A percentile compares a stretch with the other conserved stretches of the same genome.
phyloP scores from a whole-genome alignment of 1,140 invertebrate species.

The Drosophila seguyi region DNA sequence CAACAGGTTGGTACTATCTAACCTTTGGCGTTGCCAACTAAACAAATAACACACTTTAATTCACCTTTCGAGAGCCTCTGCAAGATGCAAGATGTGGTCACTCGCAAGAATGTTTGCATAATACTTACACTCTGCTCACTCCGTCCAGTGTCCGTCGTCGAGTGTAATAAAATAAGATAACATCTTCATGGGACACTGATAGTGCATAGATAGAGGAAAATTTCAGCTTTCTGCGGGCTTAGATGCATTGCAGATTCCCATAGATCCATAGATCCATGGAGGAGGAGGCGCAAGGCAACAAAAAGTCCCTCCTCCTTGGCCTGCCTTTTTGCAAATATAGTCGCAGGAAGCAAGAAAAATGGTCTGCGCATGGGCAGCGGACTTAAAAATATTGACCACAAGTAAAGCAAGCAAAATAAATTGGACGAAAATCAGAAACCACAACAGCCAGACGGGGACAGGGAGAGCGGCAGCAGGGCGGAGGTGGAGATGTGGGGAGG shows the following conservation, averaged over 20 bases:
- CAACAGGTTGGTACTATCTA: slow-evolving; percentile 2
- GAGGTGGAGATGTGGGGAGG: background rate
- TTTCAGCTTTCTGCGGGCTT: slow-evolving; percentile 38
- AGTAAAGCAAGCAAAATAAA: slow-evolving; percentile 53
- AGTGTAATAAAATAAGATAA: slow-evolving; percentile 49
- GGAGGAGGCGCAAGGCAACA: background rate
- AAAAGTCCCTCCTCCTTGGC: slow-evolving; percentile 10
- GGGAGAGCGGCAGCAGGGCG: background rate
- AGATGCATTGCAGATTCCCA: slow-evolving; percentile 42
- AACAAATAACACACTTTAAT: slow-evolving; percentile 36
- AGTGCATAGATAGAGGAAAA: slow-evolving; percentile 37
- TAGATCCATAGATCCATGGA: slow-evolving; percentile 22
- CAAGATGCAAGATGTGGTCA: slow-evolving; percentile 14
- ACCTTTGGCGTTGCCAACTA: slow-evolving; percentile 11
- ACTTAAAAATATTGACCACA: slow-evolving; percentile 52
- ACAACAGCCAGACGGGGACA: slow-evolving; percentile 12
- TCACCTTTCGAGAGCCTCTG: slow-evolving; percentile 1
- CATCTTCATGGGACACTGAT: slow-evolving; percentile 52
- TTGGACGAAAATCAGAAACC: slow-evolving; percentile 52
- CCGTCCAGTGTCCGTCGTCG: slow-evolving; percentile 1
- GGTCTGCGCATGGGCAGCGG: slow-evolving; percentile 33
- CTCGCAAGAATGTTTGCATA: slow-evolving; percentile 31
- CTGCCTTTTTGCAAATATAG: slow-evolving; percentile 29
- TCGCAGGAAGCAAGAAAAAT: slow-evolving; percentile 50
- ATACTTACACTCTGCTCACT: slow-evolving; percentile 21